Base-by-base conservation (phyloP, 2,113 vertebrate genomes). In the Mirza zaza region DNA sequence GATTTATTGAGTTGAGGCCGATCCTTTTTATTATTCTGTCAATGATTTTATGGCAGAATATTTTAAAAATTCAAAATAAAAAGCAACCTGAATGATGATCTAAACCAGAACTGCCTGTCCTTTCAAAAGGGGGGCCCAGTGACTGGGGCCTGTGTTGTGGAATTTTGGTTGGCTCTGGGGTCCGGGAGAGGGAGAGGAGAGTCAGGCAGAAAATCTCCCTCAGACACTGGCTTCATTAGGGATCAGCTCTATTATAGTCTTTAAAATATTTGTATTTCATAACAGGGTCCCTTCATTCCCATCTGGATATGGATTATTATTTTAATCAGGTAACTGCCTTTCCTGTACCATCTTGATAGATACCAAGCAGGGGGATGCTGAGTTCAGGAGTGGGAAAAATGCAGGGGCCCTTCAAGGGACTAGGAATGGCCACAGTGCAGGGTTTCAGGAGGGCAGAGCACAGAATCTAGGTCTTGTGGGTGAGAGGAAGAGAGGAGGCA, bases 401-500 rank as follows among this genome's bases (percentile, higher is more conserved):
- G 52, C 12, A 25, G 8, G 14, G 42, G 29, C 11, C 18, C 83
- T n/a, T 91, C 4, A 1, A 42, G 70, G 71, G 29, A 57, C 21
- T 25, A 48, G 32, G 85, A 79, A 36, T 77, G 21, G 23, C 42
- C 79, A 48, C 83, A 70, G 1, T 79, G 67, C 63, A 95, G 82
- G 73, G 8, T 76, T 80, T 87, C 42, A 77, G 93, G 84, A 84
- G 94, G 71, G 39, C 85, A 79, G 67, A 92, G 90, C 36, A 63
- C 23, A 97, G 91, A 73, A 45, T 48, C 55, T 95, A 45, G 76
- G 32, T 84, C 71, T 73, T 73, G 15, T 32, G 71, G 48, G 15
- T 45, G n/a, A 93, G 32, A 96, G 77, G 79, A 73, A 84, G 92
- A 77, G n/a, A 95, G 68, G 92, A 96, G 85, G 81, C 67, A 81